phyloP scores from a whole-genome alignment of 2,888 invertebrate genomes.

The Cyclophora punctaria region DNA sequence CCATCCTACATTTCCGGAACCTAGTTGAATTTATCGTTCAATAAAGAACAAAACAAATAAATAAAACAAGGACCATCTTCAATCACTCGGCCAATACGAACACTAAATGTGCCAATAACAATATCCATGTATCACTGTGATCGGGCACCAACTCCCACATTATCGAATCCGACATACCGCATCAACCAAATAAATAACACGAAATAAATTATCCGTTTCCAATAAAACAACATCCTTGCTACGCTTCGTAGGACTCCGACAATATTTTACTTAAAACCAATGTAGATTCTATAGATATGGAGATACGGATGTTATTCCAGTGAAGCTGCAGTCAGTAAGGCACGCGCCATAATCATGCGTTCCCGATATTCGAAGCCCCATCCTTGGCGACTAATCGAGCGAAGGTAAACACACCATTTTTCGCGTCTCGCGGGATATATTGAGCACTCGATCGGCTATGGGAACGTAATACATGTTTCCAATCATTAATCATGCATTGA shows the following conservation, averaged over 20 bases:
- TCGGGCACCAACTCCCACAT: slow-evolving; percentile 38
- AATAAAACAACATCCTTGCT: slow-evolving; percentile 65
- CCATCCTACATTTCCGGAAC: too few relatives aligned
- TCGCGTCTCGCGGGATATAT: slow-evolving; percentile 59
- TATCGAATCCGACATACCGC: slow-evolving; percentile 53
- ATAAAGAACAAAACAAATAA: too few relatives aligned
- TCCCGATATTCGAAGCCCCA: slow-evolving; percentile 60
- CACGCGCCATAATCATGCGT: slow-evolving; percentile 49
- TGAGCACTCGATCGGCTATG: slow-evolving; percentile 41
- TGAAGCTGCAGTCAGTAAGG: slow-evolving; percentile 13
- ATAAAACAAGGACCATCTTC: too few relatives aligned
- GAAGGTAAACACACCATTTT: slow-evolving; percentile 68
- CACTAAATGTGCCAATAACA: slow-evolving; percentile 5
- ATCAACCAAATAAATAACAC: slow-evolving; percentile 60
- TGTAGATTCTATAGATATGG: too few relatives aligned
- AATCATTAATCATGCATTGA: slow-evolving; percentile 70
- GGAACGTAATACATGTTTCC: slow-evolving; percentile 61
- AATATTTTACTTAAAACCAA: not conserved
- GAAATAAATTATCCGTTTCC: slow-evolving; percentile 71
- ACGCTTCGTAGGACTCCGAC: slow-evolving; percentile 31
- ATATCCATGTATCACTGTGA: slow-evolving; percentile 6
- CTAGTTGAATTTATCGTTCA: too few relatives aligned
- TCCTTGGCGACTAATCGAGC: slow-evolving; percentile 66
- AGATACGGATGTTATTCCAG: too few relatives aligned
- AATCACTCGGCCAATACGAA: not conserved